Evolutionary conservation across 2,797 vertebrate genomes (phyloP).

Genomic region (Crocidura indochinensis): DNA sequence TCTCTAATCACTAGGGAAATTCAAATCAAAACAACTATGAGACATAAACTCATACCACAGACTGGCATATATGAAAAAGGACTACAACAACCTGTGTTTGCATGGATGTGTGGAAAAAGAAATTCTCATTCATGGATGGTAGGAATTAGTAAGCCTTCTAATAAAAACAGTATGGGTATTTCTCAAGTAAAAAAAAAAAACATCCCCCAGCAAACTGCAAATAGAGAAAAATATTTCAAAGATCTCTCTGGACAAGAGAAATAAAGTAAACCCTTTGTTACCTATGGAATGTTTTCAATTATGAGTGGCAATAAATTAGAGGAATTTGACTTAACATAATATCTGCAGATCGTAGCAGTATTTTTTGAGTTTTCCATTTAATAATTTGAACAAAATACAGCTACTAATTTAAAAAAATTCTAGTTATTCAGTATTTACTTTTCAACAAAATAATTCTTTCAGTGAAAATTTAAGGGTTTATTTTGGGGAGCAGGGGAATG

Average conservation of each 20-base stretch:
- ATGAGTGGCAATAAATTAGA: conserved; percentile 88
- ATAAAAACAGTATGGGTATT: no score
- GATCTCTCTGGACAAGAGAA: conserved; percentile 86
- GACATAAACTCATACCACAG: no score
- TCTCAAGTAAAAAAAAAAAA: no score
- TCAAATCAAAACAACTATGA: no score
- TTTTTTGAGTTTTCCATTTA: conserved; percentile 79
- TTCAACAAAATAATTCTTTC: conserved; percentile 67
- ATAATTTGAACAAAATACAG: conserved; percentile 73
- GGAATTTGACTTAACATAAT: conserved; percentile 88
- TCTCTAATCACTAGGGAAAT: no score
- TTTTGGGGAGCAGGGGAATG: no score
- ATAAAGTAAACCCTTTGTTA: conserved; percentile 89
- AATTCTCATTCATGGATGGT: no score
- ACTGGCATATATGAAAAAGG: no score
- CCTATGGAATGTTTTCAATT: conserved; percentile 91
- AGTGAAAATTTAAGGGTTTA: conserved; percentile 29
- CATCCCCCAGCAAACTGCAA: conserved; percentile 86
- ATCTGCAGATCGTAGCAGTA: conserved; percentile 88
- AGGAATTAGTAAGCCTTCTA: no score
- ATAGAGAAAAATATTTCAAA: conserved; percentile 88
- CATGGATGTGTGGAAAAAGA: no score
- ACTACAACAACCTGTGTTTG: no score
- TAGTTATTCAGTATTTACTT: conserved; percentile 54
- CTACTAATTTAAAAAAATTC: conserved; percentile 64